Evolutionary conservation across 2,888 invertebrate species (phyloP), one percentile per base, ranked within the genome.

Genomic region (Lasioglossum vierecki): DNA sequence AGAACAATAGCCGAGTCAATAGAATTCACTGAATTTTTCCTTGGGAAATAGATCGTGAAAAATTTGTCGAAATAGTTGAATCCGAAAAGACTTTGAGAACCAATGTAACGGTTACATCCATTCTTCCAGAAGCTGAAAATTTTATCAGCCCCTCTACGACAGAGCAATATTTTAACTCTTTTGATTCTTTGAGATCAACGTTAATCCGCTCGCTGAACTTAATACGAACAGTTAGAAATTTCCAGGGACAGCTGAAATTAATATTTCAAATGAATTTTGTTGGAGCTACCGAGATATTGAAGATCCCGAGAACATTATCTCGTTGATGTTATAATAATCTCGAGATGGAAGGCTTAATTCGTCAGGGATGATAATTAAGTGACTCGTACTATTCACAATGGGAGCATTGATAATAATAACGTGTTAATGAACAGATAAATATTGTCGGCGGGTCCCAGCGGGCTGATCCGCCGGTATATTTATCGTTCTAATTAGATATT

Each of bases 401-500:
- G 66, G 35, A 66, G 35, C 35, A 35, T 66, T 66, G 30, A 66
- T 66, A 68, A 68, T 39, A 41, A 68, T 41, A 68, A 39, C 68
- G 68, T 22, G 39, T 68, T 39, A 68, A 68, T 68, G n/a, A 68
- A 68, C 9, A 9, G n/a, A 39, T 68, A 68, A 74, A 57, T 39
- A 35, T 13, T 30, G 73, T 13, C 35, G 30, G 11, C 22, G 8
- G 35, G 22, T 39, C 39, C 39, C 4, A 4, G 39, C 22, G 35
- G 18, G 8, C 22, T 39, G 35, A 68, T 68, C 39, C 35, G 35
- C 41, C n/a, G 11, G 70, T 41, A 79, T 83, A 77, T 87, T 86
- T 86, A 83, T 79, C 66, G 41, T 22, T 77, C 79, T 80, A 87
- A 84, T 87, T 86, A 86, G 84, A 60, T 74, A 79, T 79, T 80